Evolutionary conservation across 2,113 vertebrate genomes (phyloP).

Genomic region (Brachirus orientalis): DNA sequence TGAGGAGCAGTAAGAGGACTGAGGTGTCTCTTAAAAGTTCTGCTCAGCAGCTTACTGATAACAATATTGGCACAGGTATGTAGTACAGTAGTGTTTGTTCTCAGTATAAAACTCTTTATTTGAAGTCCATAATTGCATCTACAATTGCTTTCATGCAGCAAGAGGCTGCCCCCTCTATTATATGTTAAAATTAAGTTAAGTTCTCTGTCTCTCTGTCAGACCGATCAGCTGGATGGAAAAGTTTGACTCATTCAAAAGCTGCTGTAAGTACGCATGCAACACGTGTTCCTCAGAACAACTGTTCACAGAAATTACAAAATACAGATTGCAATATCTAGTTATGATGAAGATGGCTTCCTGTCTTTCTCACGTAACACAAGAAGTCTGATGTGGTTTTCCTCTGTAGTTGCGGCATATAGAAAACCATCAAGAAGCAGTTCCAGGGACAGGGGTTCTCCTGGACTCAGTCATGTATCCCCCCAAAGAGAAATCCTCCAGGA

Average conservation of each 20-base stretch:
- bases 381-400: not conserved
- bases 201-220: conserved; percentile 74
- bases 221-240: conserved; percentile 85
- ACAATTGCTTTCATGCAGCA: not conserved
- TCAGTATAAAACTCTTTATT: not conserved
- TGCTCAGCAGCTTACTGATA: conserved; percentile 79
- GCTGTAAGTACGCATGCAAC: conserved; percentile 90
- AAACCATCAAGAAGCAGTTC: conserved; percentile 89
- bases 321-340: not conserved
- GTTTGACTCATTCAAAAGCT: conserved; percentile 90
- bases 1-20: conserved; percentile 86
- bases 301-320: not conserved
- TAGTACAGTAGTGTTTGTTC: not conserved
- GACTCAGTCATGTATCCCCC: conserved; percentile 87
- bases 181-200: conserved; percentile 1
- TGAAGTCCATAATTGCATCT: not conserved
- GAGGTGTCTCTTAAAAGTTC: conserved; percentile 81
- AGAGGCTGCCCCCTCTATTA: not conserved
- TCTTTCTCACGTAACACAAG: not conserved
- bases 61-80: conserved; percentile 83
- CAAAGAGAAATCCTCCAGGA: conserved; percentile 86
- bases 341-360: not conserved
- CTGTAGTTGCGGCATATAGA: conserved; percentile 92
- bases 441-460: conserved; percentile 84
- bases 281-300: not conserved